Evolutionary conservation across 2,797 vertebrate species (phyloP).

Genomic region (Macrochelys suwanniensis): DNA sequence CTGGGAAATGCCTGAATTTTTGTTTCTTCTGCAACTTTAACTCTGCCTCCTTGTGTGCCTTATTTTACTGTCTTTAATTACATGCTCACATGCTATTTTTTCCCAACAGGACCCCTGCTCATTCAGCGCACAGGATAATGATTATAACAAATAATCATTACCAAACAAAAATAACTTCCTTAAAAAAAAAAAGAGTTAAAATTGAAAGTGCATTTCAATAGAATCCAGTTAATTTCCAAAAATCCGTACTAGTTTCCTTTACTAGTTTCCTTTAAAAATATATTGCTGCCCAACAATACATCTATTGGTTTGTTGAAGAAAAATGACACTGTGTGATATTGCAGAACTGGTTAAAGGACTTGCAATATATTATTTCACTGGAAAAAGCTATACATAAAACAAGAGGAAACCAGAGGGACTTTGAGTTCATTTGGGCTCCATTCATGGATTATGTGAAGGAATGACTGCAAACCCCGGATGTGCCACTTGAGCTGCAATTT

Average conservation of each 20-base stretch:
- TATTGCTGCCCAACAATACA: slow-evolving; percentile 16
- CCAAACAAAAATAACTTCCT: background rate
- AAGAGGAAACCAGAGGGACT: slow-evolving; percentile 32
- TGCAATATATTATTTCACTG: slow-evolving; percentile 28
- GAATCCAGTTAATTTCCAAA: background rate
- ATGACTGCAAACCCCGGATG: slow-evolving; percentile 22
- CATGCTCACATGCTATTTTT: background rate
- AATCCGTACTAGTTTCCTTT: background rate
- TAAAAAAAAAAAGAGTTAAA: background rate
- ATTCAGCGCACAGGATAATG: background rate
- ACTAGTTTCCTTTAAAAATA: slow-evolving; percentile 16
- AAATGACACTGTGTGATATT: slow-evolving; percentile 25
- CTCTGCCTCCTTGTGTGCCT: background rate
- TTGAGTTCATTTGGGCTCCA: slow-evolving; percentile 1
- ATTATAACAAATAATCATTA: background rate
- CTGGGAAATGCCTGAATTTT: slow-evolving; percentile 33
- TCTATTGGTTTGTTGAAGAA: slow-evolving; percentile 46
- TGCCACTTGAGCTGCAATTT: slow-evolving; percentile 1
- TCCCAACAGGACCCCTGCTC: background rate
- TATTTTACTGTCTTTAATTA: background rate
- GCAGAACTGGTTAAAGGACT: slow-evolving; percentile 46
- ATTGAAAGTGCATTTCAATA: slow-evolving; percentile 3
- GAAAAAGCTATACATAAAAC: slow-evolving; percentile 49
- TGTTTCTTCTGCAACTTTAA: slow-evolving; percentile 19
- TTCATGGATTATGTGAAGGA: slow-evolving; percentile 34